Conservation (phyloP, 2,113 vertebrate genomes). For the Clarias gariepinus region DNA sequence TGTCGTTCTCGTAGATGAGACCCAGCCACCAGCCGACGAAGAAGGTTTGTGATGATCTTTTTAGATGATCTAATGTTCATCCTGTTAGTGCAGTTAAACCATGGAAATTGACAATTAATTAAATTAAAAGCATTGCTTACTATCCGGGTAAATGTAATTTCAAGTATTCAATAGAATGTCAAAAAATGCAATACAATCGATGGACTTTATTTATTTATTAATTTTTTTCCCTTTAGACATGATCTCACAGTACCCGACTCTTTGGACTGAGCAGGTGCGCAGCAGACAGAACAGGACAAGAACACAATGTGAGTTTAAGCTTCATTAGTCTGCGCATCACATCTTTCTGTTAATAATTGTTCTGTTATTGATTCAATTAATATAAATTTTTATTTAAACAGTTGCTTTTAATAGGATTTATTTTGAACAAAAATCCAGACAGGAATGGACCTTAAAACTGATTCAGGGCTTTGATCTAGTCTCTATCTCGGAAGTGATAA, state of each 20-base stretch:
- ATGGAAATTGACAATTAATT: background rate
- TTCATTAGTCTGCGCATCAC: background rate
- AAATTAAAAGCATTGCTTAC: background rate
- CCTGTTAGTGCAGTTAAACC: background rate
- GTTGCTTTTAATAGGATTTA: background rate
- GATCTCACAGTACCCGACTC: slow-evolving; percentile 87
- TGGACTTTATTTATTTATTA: slow-evolving; percentile 22
- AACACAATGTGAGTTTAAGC: slow-evolving; percentile 80
- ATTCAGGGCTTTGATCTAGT: background rate
- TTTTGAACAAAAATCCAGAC: background rate
- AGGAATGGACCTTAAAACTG: background rate
- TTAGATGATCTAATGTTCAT: background rate
- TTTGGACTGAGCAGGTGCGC: slow-evolving; percentile 95
- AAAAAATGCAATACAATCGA: background rate
- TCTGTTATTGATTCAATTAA: background rate
- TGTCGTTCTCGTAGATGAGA: slow-evolving; percentile 80
- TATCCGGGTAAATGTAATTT: background rate
- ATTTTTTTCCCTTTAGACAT: slow-evolving; percentile 76
- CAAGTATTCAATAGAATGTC: background rate
- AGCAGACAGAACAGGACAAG: slow-evolving; percentile 91
- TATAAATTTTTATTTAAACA: background rate
- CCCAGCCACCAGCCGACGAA: slow-evolving; percentile 86
- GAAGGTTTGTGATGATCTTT: slow-evolving; percentile 80
- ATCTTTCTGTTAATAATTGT: background rate
- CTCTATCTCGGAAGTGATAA: background rate